Percentiles rank a stretch among this genome's conserved stretches.
Evolutionary conservation across 1,140 invertebrate species (phyloP).

Genomic region (Periplaneta americana): DNA sequence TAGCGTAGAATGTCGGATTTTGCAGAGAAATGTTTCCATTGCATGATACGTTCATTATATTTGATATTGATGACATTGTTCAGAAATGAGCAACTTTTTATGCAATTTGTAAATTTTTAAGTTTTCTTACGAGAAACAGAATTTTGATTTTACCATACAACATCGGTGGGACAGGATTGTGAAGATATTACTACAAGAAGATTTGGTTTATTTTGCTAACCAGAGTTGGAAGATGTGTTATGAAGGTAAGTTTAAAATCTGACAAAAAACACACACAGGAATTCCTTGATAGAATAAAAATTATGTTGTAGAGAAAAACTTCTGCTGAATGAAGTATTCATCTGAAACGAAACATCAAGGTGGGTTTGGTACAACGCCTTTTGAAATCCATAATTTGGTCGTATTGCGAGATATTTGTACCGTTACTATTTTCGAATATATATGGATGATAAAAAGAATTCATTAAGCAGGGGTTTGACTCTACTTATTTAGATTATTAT

Average conservation of each 20-base stretch:
- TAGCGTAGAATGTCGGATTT: not conserved
- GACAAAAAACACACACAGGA: not conserved
- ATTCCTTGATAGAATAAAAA: not conserved
- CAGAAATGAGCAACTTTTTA: not conserved
- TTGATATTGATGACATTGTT: not conserved
- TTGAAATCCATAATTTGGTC: not conserved
- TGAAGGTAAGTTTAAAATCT: not conserved
- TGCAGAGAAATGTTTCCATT: not conserved
- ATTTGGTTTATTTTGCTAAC: not conserved
- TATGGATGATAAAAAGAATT: not conserved
- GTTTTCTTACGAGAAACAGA: not conserved
- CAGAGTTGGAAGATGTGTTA: not conserved
- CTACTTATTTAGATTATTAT: no score
- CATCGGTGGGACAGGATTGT: not conserved
- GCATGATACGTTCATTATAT: not conserved
- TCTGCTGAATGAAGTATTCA: not conserved
- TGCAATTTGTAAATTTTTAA: not conserved
- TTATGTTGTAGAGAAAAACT: not conserved
- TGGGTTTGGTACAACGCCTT: not conserved
- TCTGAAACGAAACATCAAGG: not conserved
- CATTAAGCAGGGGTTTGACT: not conserved
- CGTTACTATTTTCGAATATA: not conserved
- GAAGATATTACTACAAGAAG: not conserved
- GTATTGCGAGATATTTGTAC: not conserved
- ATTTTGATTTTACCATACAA: not conserved